These are phyloP conservation scores for Oscheius sp. DNA, from an alignment of 2,888 invertebrate species.

Conservation along the genomic window DNA sequence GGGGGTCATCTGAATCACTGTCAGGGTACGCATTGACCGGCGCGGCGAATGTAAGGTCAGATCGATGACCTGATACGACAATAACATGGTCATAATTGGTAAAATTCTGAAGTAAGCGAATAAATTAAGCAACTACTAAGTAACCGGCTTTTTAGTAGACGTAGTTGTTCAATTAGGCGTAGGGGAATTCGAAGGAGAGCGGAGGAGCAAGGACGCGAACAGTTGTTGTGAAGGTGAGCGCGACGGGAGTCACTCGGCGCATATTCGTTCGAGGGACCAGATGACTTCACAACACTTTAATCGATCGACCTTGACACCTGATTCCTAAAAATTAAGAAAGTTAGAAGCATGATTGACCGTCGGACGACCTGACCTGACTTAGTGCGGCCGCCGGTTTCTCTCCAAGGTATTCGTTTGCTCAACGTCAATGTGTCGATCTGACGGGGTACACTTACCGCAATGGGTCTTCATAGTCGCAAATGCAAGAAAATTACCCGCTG, in stretches of 20 bases:
- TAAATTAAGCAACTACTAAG: neutral
- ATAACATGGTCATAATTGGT: neutral
- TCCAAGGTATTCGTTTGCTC: conserved; percentile 30
- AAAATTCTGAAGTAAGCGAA: neutral
- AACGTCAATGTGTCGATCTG: conserved; percentile 28
- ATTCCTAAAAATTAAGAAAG: neutral
- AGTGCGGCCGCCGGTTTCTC: neutral
- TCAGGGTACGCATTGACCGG: conserved; percentile 3
- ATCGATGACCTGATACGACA: conserved; percentile 28
- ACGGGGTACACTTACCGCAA: conserved; percentile 9
- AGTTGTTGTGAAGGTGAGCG: conserved; percentile 26
- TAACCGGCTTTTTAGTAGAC: conserved; percentile 16
- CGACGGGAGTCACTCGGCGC: conserved; percentile 26
- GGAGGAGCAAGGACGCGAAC: conserved; percentile 27
- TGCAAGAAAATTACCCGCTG: conserved; percentile 19
- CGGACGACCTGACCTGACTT: conserved; percentile 8
- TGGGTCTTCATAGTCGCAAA: conserved; percentile 25
- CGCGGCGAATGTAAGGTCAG: conserved; percentile 29
- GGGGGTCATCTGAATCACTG: conserved; percentile 29
- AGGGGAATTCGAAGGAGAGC: conserved; percentile 5
- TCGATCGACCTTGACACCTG: conserved; percentile 22
- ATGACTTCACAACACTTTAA: conserved; percentile 26
- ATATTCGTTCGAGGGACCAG: conserved; percentile 28
- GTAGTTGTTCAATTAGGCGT: conserved; percentile 26
- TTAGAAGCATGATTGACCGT: neutral